Conservation (phyloP, 2,888 invertebrate genomes). For the Heliconius hortense region DNA sequence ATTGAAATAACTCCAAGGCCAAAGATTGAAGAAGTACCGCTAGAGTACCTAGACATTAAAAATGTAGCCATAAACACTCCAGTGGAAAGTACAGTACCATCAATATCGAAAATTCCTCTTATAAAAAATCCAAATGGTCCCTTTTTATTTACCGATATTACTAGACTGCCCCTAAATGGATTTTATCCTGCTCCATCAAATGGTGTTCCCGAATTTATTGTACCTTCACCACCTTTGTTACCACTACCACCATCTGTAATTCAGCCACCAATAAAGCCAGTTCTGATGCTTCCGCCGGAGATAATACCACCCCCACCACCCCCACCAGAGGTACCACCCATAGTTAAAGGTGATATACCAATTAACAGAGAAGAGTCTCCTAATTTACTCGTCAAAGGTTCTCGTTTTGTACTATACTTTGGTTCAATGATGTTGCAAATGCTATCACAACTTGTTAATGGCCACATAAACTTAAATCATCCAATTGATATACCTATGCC, state of each 20-base stretch:
- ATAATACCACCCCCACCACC: background rate
- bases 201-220: slow-evolving; percentile 33
- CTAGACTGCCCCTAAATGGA: slow-evolving; percentile 30
- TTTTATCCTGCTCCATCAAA: slow-evolving; percentile 20
- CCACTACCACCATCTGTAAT: background rate
- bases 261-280: background rate
- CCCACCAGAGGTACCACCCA: background rate
- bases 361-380: slow-evolving; percentile 40
- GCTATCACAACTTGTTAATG: slow-evolving; percentile 60
- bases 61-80: slow-evolving; percentile 28
- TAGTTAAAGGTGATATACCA: slow-evolving; percentile 35
- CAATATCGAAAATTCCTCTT: slow-evolving; percentile 21
- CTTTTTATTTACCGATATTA: slow-evolving; percentile 35
- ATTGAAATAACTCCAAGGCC: slow-evolving; percentile 39
- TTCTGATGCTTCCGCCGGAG: background rate
- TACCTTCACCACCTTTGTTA: slow-evolving; percentile 22
- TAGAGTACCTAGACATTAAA: slow-evolving; percentile 15
- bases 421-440: slow-evolving; percentile 65
- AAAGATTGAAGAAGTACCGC: slow-evolving; percentile 13
- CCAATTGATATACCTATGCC: slow-evolving; percentile 47
- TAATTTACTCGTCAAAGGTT: slow-evolving; percentile 51
- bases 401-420: slow-evolving; percentile 58
- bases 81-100: slow-evolving; percentile 34
- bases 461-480: slow-evolving; percentile 59
- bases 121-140: slow-evolving; percentile 27